Evolutionary conservation across 35 echinoderm and acorn worm species (phyloP).

Genomic region (Acanthaster planci): DNA sequence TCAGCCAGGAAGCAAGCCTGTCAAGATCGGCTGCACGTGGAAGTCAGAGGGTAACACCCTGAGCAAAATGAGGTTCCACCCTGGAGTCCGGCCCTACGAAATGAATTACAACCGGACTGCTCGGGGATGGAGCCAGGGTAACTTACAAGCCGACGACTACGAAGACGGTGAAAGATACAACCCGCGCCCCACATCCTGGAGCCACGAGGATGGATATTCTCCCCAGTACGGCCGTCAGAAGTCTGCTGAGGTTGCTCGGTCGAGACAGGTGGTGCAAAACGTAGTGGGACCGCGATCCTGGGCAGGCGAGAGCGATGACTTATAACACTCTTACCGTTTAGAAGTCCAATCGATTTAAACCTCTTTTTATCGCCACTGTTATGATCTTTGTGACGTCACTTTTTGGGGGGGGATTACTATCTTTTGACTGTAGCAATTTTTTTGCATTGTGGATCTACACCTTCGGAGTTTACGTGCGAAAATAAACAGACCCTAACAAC

Average conservation of each 20-base stretch:
- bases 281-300: not conserved
- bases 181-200: constrained; percentile 20
- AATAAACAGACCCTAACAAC: too few species aligned
- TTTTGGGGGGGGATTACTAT: too few species aligned
- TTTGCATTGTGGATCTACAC: too few species aligned
- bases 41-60: not conserved
- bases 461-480: too few species aligned
- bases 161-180: not conserved
- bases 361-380: too few species aligned
- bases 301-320: constrained; percentile 5
- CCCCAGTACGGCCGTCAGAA: not conserved
- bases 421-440: too few species aligned
- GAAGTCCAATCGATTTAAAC: too few species aligned
- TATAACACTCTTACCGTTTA: not conserved
- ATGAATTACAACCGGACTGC: constrained; percentile 37
- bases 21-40: constrained; percentile 17
- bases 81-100: constrained; percentile 26
- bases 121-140: constrained; percentile 1
- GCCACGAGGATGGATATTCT: not conserved
- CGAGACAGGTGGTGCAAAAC: not conserved
- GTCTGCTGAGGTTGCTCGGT: constrained; percentile 5
- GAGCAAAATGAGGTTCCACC: constrained; percentile 19
- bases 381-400: too few species aligned
- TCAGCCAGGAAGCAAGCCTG: not conserved
- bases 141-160: constrained; percentile 9